phyloP scores from a whole-genome alignment of 2,113 vertebrate genomes.

The Turnix velox region DNA sequence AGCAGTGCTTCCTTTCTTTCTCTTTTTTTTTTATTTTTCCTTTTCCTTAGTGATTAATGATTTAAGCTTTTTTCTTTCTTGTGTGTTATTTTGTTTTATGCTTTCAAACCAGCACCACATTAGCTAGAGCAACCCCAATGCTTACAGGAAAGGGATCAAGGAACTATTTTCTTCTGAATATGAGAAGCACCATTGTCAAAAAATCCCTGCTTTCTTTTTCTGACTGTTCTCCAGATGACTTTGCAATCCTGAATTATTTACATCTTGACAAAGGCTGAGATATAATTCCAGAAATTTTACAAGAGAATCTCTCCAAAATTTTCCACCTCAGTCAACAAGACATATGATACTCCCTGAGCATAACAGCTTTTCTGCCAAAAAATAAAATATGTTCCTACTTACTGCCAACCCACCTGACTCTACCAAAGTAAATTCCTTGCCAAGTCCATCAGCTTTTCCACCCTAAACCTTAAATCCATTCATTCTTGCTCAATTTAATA shows the following conservation, averaged over 20 bases:
- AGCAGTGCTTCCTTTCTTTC: background rate
- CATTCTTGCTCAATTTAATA: background rate
- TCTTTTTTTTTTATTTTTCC: background rate
- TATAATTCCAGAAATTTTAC: constrained; percentile 41
- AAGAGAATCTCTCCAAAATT: constrained; percentile 26
- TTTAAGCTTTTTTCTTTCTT: background rate
- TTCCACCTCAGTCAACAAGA: constrained; percentile 49
- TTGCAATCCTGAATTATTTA: constrained; percentile 44
- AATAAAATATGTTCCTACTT: constrained; percentile 37
- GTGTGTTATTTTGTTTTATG: background rate
- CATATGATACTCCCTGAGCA: constrained; percentile 42
- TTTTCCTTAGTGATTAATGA: background rate
- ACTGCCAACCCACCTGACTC: constrained; percentile 30
- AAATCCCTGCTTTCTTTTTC: background rate
- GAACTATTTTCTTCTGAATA: background rate
- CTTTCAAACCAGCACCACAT: background rate
- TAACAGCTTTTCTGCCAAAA: constrained; percentile 37
- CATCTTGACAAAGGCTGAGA: constrained; percentile 15
- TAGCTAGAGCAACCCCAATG: background rate
- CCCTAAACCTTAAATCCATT: background rate
- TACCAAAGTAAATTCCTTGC: constrained; percentile 13
- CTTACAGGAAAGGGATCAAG: background rate
- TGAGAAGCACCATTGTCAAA: background rate
- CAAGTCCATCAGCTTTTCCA: constrained; percentile 22
- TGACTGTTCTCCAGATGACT: background rate